phyloP scores from a whole-genome alignment of 1,140 invertebrate genomes.

The Physella acuta region DNA sequence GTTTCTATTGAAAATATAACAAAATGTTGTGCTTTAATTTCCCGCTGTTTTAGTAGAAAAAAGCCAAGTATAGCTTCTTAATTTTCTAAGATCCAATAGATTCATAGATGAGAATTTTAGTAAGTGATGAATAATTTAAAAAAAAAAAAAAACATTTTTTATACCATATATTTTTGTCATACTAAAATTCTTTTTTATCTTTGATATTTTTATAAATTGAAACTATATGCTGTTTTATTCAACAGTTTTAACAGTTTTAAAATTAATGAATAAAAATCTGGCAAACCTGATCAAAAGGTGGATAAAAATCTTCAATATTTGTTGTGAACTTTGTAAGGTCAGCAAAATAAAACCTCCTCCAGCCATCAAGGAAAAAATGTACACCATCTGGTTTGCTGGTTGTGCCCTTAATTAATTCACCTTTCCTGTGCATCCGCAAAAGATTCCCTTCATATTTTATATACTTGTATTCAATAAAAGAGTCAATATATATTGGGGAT shows the following conservation, averaged over 20 bases:
- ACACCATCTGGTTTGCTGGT: constrained; percentile 16
- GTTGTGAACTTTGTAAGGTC: not conserved
- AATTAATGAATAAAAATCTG: too few relatives aligned
- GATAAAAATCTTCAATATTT: constrained; percentile 26
- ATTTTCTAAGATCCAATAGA: too few relatives aligned
- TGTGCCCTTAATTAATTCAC: constrained; percentile 5
- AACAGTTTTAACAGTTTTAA: not conserved
- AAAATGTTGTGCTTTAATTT: too few relatives aligned
- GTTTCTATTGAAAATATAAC: too few relatives aligned
- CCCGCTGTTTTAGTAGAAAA: too few relatives aligned
- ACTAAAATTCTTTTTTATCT: not conserved
- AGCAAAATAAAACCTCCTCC: constrained; percentile 29
- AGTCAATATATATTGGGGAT: constrained; percentile 26
- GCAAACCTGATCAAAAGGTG: constrained; percentile 28
- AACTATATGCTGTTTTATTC: not conserved
- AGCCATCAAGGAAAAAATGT: constrained; percentile 27
- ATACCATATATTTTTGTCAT: too few relatives aligned
- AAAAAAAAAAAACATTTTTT: too few relatives aligned
- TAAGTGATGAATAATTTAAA: too few relatives aligned
- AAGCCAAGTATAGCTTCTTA: too few relatives aligned
- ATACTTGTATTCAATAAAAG: constrained; percentile 33
- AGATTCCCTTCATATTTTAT: constrained; percentile 32
- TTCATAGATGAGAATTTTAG: too few relatives aligned
- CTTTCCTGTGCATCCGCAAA: constrained; percentile 30
- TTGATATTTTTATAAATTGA: not conserved